Evolutionary conservation across 2,888 invertebrate species (phyloP), one percentile per base, ranked within the genome.

Genomic region (Belgica antarctica): DNA sequence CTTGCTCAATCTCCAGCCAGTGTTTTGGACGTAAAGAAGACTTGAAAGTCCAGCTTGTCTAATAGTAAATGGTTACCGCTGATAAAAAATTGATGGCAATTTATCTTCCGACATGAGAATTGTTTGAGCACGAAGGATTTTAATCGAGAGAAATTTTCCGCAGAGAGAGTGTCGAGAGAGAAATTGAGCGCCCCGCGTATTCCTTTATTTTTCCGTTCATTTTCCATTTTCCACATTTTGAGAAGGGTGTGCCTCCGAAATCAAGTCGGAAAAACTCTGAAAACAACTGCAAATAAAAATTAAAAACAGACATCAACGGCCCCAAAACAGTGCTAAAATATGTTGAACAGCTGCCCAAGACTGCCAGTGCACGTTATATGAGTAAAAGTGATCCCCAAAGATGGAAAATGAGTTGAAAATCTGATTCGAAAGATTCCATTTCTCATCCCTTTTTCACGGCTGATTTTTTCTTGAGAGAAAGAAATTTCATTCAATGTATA

Each of bases 171-270:
- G 61, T 8, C 22, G 65, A 28, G 68, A 68, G 68, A 19, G 27
- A 57, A 57, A 31, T 57, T n/a, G n/a, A n/a, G n/a, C n/a, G n/a
- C n/a, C n/a, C n/a, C n/a, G n/a, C n/a, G n/a, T n/a, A n/a, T n/a
- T 68, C 47, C 57, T n/a, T n/a, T 19, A 27, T 66, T 68, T 68
- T 47, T 57, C 31, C 34, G 46, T 57, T 68, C 68, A 68, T 57
- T 68, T 68, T 34, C 52, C 52, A 57, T 68, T 68, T 68, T 68
- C 47, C 52, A 68, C 66, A 57, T 57, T 24, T 31, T 24, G 52
- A 31, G 68, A 34, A 66, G 68, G 68, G 68, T 68, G 68, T 68
- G 68, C 68, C n/a, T n/a, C 68, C 57, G 52, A 28, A 68, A 22
- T 25, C 22, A 68, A 59, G 47, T 66, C 66, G 28, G 47, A 47